A percentile compares a stretch with the other conserved stretches of the same genome.
Conservation (phyloP, 2,797 vertebrate species). For the Halcyon badia region DNA sequence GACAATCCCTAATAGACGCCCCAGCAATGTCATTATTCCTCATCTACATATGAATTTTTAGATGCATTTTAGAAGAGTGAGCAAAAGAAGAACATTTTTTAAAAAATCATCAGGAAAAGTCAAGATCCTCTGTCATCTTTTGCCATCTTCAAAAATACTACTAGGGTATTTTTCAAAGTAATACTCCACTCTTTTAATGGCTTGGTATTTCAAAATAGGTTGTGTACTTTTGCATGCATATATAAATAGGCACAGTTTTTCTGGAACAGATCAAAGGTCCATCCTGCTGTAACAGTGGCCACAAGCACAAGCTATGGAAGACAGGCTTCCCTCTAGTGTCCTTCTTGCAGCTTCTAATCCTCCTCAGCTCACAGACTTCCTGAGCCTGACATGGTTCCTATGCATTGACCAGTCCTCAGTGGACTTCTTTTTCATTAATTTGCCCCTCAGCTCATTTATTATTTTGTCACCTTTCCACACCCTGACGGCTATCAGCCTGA, state of each 20-base stretch:
- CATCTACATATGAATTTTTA: neutral
- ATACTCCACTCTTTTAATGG: neutral
- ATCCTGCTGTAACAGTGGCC: neutral
- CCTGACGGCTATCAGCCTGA: neutral
- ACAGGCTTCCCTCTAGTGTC: neutral
- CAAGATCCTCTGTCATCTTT: neutral
- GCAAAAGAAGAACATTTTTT: neutral
- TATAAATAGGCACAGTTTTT: neutral
- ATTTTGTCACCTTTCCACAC: neutral
- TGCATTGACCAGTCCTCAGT: neutral
- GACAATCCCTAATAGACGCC: neutral
- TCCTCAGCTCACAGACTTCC: neutral
- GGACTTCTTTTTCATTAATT: neutral
- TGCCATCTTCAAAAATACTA: neutral
- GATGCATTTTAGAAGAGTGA: neutral
- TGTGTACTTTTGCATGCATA: neutral
- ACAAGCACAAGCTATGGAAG: neutral
- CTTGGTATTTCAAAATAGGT: neutral
- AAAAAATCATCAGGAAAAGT: neutral
- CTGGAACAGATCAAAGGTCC: neutral
- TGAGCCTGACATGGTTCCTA: neutral
- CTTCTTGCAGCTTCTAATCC: accelerated
- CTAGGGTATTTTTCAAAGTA: neutral
- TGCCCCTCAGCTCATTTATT: neutral
- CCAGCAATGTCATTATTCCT: neutral